Conservation (phyloP, 2,888 invertebrate species). For the Orthosia gothica region DNA sequence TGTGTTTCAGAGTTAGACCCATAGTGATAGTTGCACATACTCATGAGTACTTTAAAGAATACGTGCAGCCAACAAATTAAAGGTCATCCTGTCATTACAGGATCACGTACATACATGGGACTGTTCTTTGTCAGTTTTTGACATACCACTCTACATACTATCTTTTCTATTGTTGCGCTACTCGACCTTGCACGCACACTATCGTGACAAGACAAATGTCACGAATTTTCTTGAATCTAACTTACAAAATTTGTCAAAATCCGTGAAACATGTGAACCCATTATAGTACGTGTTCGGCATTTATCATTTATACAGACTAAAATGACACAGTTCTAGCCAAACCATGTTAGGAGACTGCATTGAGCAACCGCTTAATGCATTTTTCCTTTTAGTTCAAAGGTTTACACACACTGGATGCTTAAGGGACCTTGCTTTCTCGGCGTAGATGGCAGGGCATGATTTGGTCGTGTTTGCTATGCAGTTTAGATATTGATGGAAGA, state of each 20-base stretch:
- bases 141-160: background rate
- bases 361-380: background rate
- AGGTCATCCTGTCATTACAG: too few species aligned
- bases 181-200: slow-evolving; percentile 32
- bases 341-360: background rate
- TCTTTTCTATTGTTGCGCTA: slow-evolving; percentile 18
- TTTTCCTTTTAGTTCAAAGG: too few species aligned
- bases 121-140: background rate
- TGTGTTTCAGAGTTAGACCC: too few species aligned
- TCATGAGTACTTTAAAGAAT: too few species aligned
- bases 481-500: background rate
- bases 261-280: slow-evolving; percentile 44
- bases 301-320: slow-evolving; percentile 32
- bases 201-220: slow-evolving; percentile 53
- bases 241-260: slow-evolving; percentile 31
- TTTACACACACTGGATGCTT: background rate
- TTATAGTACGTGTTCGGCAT: slow-evolving; percentile 37
- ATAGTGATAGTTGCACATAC: too few species aligned
- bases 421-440: background rate
- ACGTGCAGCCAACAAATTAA: too few species aligned
- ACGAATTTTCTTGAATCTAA: slow-evolving; percentile 45
- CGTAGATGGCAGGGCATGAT: background rate
- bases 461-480: too few species aligned
- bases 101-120: background rate
- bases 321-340: slow-evolving; percentile 13